Base-by-base conservation (phyloP, 1,140 invertebrate species). In the Neuroterus valhalla region DNA sequence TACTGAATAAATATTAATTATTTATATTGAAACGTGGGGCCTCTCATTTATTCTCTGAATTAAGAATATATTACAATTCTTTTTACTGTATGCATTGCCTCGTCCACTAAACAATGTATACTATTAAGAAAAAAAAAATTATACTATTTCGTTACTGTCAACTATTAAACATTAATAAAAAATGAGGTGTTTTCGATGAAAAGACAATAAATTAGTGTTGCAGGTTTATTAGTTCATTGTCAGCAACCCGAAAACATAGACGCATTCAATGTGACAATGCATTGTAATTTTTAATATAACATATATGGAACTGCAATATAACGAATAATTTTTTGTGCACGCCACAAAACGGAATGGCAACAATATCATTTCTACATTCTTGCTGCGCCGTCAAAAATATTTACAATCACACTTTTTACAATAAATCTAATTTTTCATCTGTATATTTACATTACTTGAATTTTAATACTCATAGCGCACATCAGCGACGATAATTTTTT, bases 211-310 rank as follows among this genome's bases (percentile, higher is more conserved):
- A 23, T 62, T 62, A 14, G 52, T 62, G 31, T 62, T 62, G 26
- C 23, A 62, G 55, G 21, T 62, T 62, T 62, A 62, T 62, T 62
- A 62, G 55, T 26, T 62, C n/a, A 62, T 62, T 38, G 14, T 38
- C 55, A 62, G 55, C 55, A 62, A 62, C 55, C 55, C 55, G 31
- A 62, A 62, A 62, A 62, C 55, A 62, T 62, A 62, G 55, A 62
- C 55, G 31, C 55, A 62, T 62, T 62, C n/a, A 62, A 62, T 62
- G 55, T 62, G 55, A 62, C 55, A 62, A 62, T 62, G 31, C 21
- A 31, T n/a, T 62, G 26, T 62, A 19, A 19, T 19, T 50, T 50
- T 5, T 62, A 31, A 62, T 62, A 62, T 62, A 62, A 31, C 31
- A 62, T 23, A 26, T 62, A 38, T n/a, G 55, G 55, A 62, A 62